Base-by-base conservation (phyloP, 2,888 invertebrate genomes). In the Chorisops tibialis region DNA sequence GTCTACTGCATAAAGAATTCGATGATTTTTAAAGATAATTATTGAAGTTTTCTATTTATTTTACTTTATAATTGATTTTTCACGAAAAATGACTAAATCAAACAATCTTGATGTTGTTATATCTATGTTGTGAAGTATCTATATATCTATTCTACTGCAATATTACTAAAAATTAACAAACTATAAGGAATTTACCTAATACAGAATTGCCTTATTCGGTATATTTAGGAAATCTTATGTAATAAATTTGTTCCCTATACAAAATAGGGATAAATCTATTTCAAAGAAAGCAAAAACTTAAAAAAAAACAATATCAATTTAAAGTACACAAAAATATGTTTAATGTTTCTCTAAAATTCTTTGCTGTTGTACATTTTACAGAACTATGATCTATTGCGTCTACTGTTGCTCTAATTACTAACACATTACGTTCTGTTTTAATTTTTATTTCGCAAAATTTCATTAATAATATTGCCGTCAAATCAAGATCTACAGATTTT, bases 151-250 rank as follows among this genome's bases (percentile, higher is more conserved):
- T 48, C 38, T 38, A 12, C 48, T 7, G 30, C 30, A 30, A 30
- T 2, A 7, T 7, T 30, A 2, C 14, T 12, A 18, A 58, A 51
- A 49, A 43, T 19, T 35, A 41, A 30, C 56, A 18, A 22, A 41
- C 38, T 19, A 41, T 37, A 38, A 45, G 41, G 67, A 70, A 72
- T 73, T 73, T 74, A 73, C 73, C 73, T 74, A 74, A 74, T 74
- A 74, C 73, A 74, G 73, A 74, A 74, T 74, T 74, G 73, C 73
- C 73, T 73, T 72, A 37, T 56, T 73, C 73, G 70, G 65, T 65
- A 30, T 30, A 30, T 30, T 30, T 30, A 9, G 7, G 30, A 30
- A 30, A 30, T 30, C 30, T 30, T 30, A 9, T 30, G 30, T 30
- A 1, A 30, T 30, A 30, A 7, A 63, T 11, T 45, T 52, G 1